Conservation (phyloP, 1,140 invertebrate genomes). For the Temnothorax curvispinosus region DNA sequence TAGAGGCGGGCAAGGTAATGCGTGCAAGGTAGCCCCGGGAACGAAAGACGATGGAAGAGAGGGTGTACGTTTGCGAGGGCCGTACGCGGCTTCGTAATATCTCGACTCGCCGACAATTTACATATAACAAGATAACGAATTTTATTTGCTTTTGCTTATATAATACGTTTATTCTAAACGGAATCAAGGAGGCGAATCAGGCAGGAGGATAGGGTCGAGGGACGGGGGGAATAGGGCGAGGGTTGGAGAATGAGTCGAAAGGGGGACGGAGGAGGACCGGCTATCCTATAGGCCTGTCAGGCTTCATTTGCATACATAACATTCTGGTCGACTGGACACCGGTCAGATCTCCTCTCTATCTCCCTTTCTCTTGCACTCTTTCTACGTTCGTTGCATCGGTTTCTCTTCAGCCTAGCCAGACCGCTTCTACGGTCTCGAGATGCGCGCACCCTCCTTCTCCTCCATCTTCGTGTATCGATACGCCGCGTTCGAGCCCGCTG, state of each 20-base stretch:
- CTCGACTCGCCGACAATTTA: slow-evolving; percentile 74
- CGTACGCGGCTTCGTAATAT: slow-evolving; percentile 74
- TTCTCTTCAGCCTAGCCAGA: slow-evolving; percentile 59
- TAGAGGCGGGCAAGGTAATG: slow-evolving; percentile 36
- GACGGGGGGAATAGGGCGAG: slow-evolving; percentile 55
- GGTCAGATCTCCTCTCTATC: slow-evolving; percentile 79
- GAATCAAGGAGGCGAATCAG: slow-evolving; percentile 70
- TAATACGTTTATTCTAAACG: slow-evolving; percentile 81
- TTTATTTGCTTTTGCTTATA: slow-evolving; percentile 81
- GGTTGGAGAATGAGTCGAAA: slow-evolving; percentile 69
- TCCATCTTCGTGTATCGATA: slow-evolving; percentile 74
- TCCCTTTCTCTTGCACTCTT: slow-evolving; percentile 40
- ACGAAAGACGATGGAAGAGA: slow-evolving; percentile 27
- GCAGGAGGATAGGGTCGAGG: slow-evolving; percentile 57
- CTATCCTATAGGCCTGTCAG: slow-evolving; percentile 82
- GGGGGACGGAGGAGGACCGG: slow-evolving; percentile 64
- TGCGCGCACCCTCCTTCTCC: slow-evolving; percentile 57
- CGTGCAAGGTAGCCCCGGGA: slow-evolving; percentile 35
- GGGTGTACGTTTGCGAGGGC: slow-evolving; percentile 61
- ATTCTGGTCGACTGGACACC: slow-evolving; percentile 85
- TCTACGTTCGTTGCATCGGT: slow-evolving; percentile 56
- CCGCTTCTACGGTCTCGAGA: slow-evolving; percentile 73
- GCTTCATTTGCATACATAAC: slow-evolving; percentile 86
- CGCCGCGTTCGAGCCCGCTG: slow-evolving; percentile 58
- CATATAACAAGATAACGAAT: slow-evolving; percentile 84